These are phyloP conservation scores for Danio rerio DNA, from an alignment of 2,113 vertebrate species.

Conservation along the genomic window GRCz12tu NC_133180.1:37897001-37897500, in stretches of 20 bases:
- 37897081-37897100: conserved; percentile 33
- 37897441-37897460: conserved; percentile 78
- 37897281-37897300: conserved; percentile 94
- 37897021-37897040: not conserved
- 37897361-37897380: conserved; percentile 83
- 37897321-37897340: conserved; percentile 91
- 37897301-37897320: conserved; percentile 91
- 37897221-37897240: conserved; percentile 90
- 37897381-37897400: conserved; percentile 77
- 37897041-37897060: not conserved
- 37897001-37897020: not conserved
- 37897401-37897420: conserved; percentile 78
- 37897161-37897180: conserved; percentile 91
- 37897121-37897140: conserved; percentile 89
- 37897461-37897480: conserved; percentile 81
- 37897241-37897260: conserved; percentile 90
- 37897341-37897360: conserved; percentile 89
- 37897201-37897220: conserved; percentile 90
- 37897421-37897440: conserved; percentile 74
- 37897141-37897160: conserved; percentile 92
- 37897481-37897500: conserved; percentile 78
- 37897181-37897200: conserved; percentile 90
- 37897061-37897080: not conserved
- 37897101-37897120: conserved; percentile 59
- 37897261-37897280: conserved; percentile 90